These are phyloP conservation scores for Anastatus disparis DNA, from an alignment of 1,140 invertebrate genomes.

Conservation along the genomic window DNA sequence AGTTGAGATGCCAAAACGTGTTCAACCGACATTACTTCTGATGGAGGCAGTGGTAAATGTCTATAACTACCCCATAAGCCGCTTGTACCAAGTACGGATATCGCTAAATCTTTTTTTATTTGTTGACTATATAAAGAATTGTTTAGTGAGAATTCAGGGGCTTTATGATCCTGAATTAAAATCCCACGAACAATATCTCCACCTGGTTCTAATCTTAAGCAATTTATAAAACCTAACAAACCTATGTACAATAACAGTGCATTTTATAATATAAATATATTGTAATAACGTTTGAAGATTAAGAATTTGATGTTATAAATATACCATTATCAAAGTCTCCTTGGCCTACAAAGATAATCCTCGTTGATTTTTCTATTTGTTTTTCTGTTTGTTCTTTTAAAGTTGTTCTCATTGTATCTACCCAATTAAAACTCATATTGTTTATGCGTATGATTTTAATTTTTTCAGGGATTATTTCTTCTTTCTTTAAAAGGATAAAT, in stretches of 20 bases:
- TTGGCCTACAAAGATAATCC: slow-evolving; percentile 70
- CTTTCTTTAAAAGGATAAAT: slow-evolving; percentile 57
- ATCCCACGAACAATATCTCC: slow-evolving; percentile 73
- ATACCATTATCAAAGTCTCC: slow-evolving; percentile 73
- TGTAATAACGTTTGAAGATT: background rate
- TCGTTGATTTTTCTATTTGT: slow-evolving; percentile 19
- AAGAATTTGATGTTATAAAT: background rate
- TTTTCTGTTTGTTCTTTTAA: slow-evolving; percentile 65
- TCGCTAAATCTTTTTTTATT: slow-evolving; percentile 76
- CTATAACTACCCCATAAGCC: slow-evolving; percentile 83
- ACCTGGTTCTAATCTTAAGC: slow-evolving; percentile 76
- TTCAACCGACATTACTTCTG: slow-evolving; percentile 61
- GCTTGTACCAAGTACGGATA: slow-evolving; percentile 77
- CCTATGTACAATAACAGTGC: no score
- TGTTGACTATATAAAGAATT: slow-evolving; percentile 74
- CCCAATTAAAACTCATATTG: slow-evolving; percentile 66
- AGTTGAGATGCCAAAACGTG: slow-evolving; percentile 83
- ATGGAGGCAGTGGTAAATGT: slow-evolving; percentile 69
- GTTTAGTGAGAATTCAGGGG: slow-evolving; percentile 72
- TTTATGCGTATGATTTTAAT: slow-evolving; percentile 50
- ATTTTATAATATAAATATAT: no score
- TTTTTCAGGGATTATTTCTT: slow-evolving; percentile 46
- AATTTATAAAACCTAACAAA: slow-evolving; percentile 84
- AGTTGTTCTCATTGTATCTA: slow-evolving; percentile 65
- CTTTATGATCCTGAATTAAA: slow-evolving; percentile 73